phyloP scores from a whole-genome alignment of 2,888 invertebrate species.

The Craniophora ligustri region DNA sequence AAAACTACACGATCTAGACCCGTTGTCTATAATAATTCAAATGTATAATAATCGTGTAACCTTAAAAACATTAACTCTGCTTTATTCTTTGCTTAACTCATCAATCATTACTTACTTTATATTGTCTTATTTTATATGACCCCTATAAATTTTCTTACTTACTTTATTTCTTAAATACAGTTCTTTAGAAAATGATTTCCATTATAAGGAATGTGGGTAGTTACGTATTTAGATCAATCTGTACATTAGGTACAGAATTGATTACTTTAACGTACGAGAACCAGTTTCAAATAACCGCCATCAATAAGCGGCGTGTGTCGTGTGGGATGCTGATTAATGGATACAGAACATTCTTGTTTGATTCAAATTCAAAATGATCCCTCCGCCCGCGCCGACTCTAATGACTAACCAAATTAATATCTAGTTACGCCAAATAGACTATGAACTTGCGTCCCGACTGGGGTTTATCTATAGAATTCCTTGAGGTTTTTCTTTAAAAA shows the following conservation, averaged over 20 bases:
- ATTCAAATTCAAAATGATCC: conserved; percentile 53
- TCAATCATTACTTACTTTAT: too few relatives aligned
- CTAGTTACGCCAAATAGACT: conserved; percentile 18
- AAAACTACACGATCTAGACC: too few relatives aligned
- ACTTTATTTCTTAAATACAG: too few relatives aligned
- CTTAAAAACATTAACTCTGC: too few relatives aligned
- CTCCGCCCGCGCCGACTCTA: conserved; percentile 33
- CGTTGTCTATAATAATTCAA: too few relatives aligned
- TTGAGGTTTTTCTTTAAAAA: too few relatives aligned
- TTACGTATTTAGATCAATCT: neutral
- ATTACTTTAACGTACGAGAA: neutral
- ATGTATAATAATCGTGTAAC: too few relatives aligned
- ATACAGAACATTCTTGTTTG: conserved; percentile 49
- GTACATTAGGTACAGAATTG: conserved; percentile 4
- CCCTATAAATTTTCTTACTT: too few relatives aligned
- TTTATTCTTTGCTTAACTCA: too few relatives aligned
- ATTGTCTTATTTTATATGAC: too few relatives aligned
- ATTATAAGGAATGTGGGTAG: neutral
- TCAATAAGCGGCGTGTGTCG: conserved; percentile 34
- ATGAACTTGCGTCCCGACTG: conserved; percentile 12
- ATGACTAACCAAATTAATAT: conserved; percentile 55
- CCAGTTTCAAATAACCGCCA: conserved; percentile 8
- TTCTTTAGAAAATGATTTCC: too few relatives aligned
- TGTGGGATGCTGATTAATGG: conserved; percentile 42
- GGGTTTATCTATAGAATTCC: neutral